Evolutionary conservation across 2,888 invertebrate genomes (phyloP).

Genomic region (Nomada goodeniana): DNA sequence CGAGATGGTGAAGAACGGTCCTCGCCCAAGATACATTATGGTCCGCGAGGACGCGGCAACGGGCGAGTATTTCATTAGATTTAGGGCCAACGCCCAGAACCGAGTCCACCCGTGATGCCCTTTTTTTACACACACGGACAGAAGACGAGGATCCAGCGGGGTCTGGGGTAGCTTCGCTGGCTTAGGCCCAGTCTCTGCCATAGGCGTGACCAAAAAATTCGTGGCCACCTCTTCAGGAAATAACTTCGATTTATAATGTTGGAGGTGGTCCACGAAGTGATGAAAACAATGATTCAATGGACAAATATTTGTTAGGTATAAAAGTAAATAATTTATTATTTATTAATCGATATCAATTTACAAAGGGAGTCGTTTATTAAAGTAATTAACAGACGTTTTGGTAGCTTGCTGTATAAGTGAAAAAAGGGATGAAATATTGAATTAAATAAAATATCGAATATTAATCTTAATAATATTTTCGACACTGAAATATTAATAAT

Average conservation of each 20-base stretch:
- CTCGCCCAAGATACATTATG: conserved; percentile 49
- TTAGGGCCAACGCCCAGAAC: conserved; percentile 73
- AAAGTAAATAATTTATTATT: too few species aligned
- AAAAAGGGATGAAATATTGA: too few species aligned
- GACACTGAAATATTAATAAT: too few species aligned
- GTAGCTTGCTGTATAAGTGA: too few species aligned
- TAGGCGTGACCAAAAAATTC: conserved; percentile 68
- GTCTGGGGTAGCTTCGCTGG: conserved; percentile 59
- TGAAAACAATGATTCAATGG: not conserved
- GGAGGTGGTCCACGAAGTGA: not conserved
- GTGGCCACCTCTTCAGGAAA: not conserved
- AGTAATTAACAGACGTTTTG: too few species aligned
- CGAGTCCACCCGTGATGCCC: conserved; percentile 39
- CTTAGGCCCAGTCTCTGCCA: conserved; percentile 65
- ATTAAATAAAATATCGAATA: too few species aligned
- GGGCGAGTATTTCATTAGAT: conserved; percentile 71
- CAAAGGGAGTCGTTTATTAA: too few species aligned
- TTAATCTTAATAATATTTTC: too few species aligned
- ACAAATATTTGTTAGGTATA: not conserved
- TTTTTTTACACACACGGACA: conserved; percentile 60
- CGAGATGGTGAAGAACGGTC: conserved; percentile 18
- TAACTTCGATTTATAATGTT: too few species aligned
- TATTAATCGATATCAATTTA: too few species aligned
- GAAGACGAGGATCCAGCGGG: conserved; percentile 53
- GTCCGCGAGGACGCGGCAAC: conserved; percentile 37